Evolutionary conservation across 1,140 invertebrate genomes (phyloP).

Genomic region (Tetramorium simillimum): DNA sequence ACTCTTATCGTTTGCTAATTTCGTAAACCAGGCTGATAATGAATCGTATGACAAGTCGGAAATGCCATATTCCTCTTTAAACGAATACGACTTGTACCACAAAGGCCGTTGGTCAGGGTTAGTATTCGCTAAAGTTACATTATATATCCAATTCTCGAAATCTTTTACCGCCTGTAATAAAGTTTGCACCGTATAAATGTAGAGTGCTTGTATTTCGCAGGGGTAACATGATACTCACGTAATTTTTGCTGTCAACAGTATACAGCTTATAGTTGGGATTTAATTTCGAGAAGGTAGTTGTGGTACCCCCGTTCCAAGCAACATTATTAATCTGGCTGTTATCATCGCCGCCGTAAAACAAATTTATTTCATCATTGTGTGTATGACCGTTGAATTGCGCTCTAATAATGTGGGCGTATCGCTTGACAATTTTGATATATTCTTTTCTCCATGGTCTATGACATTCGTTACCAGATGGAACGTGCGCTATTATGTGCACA

Average conservation of each 20-base stretch:
- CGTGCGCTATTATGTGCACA: slow-evolving; percentile 94
- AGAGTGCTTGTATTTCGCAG: neutral
- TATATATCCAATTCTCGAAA: slow-evolving; percentile 91
- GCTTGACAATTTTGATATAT: slow-evolving; percentile 86
- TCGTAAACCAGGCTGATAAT: slow-evolving; percentile 77
- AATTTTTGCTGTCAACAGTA: slow-evolving; percentile 87
- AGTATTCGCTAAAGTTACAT: slow-evolving; percentile 92
- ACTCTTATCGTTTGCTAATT: slow-evolving; percentile 77
- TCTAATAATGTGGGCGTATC: slow-evolving; percentile 89
- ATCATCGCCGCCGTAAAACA: slow-evolving; percentile 87
- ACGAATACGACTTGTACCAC: slow-evolving; percentile 90
- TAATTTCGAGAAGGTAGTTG: slow-evolving; percentile 88
- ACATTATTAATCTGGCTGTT: slow-evolving; percentile 86
- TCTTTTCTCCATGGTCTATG: slow-evolving; percentile 89
- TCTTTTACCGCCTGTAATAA: slow-evolving; percentile 87
- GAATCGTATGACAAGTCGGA: slow-evolving; percentile 78
- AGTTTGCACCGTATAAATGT: neutral
- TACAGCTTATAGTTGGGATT: slow-evolving; percentile 95
- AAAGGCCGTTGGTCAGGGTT: slow-evolving; percentile 84
- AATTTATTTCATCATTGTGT: slow-evolving; percentile 91
- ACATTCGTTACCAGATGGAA: slow-evolving; percentile 91
- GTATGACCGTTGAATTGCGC: slow-evolving; percentile 94
- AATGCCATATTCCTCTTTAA: slow-evolving; percentile 88
- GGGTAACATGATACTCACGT: slow-evolving; percentile 84
- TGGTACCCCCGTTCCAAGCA: slow-evolving; percentile 92